Conservation (phyloP, 2,797 vertebrate genomes). For the Euthynnus affinis region DNA sequence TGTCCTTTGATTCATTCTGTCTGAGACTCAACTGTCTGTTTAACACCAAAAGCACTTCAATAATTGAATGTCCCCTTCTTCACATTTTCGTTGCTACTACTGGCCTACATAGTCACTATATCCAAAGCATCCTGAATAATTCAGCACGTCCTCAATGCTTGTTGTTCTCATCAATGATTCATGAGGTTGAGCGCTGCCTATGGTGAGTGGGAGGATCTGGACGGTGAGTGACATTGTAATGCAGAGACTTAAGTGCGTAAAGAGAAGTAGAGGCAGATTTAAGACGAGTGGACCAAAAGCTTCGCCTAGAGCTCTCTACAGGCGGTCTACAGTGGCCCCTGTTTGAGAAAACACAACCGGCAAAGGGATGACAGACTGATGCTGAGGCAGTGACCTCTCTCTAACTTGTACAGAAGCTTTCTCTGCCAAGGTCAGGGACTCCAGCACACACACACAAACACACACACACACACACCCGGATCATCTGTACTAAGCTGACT, state of each 20-base stretch:
- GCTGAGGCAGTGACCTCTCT: conserved; percentile 38
- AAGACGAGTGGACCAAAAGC: conserved; percentile 52
- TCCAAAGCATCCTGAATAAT: conserved; percentile 77
- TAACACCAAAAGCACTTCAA: conserved; percentile 51
- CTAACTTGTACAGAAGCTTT: conserved; percentile 24
- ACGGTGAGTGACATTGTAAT: conserved; percentile 28
- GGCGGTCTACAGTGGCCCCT: conserved; percentile 29
- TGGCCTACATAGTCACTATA: conserved; percentile 43
- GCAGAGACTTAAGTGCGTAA: conserved; percentile 20
- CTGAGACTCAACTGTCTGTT: conserved; percentile 30
- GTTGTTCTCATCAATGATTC: conserved; percentile 76
- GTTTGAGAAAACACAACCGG: conserved; percentile 10
- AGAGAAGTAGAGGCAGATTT: conserved; percentile 51
- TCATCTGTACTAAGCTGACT: conserved; percentile 10
- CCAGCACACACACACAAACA: neutral
- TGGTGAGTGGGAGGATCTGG: conserved; percentile 52
- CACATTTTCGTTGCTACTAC: conserved; percentile 47
- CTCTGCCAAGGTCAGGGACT: conserved; percentile 30
- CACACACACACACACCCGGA: neutral
- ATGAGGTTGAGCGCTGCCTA: conserved; percentile 56
- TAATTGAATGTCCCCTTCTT: conserved; percentile 59
- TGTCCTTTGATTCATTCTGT: conserved; percentile 31
- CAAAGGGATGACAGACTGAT: conserved; percentile 17
- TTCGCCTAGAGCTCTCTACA: conserved; percentile 49
- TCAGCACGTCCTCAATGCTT: conserved; percentile 63